phyloP scores from a whole-genome alignment of 2,113 vertebrate species.

The Cyphomyrus discorhynchus region DNA sequence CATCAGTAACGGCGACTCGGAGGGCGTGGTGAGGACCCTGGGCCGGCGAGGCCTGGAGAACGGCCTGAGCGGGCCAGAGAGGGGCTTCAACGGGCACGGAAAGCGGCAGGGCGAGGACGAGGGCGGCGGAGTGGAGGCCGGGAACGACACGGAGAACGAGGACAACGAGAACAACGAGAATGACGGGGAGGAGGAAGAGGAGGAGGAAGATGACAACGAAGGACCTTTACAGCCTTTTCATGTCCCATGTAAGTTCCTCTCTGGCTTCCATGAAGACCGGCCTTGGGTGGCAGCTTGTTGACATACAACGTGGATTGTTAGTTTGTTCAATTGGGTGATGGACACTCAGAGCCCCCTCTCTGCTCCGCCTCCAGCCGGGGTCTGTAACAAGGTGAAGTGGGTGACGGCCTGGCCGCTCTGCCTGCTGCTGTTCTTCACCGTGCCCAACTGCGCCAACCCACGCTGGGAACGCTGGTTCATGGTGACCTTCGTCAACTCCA shows the following conservation, averaged over 20 bases:
- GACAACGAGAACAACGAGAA: conserved; percentile 79
- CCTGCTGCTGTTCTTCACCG: conserved; percentile 81
- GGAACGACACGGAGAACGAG: conserved; percentile 72
- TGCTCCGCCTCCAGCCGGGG: conserved; percentile 58
- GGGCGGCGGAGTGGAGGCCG: conserved; percentile 53
- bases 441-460: conserved; percentile 83
- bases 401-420: conserved; percentile 78
- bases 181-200: conserved; percentile 69
- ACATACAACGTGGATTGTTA: neutral
- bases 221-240: conserved; percentile 81
- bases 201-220: conserved; percentile 58
- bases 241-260: conserved; percentile 60
- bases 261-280: neutral
- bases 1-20: conserved; percentile 75
- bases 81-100: conserved; percentile 53
- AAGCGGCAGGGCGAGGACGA: conserved; percentile 51
- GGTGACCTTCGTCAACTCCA: conserved; percentile 81
- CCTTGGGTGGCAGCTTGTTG: neutral
- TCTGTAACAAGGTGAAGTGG: conserved; percentile 75
- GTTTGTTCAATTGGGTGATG: too few relatives aligned
- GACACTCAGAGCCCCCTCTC: neutral
- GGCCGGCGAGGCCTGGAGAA: conserved; percentile 77
- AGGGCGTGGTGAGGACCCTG: conserved; percentile 70
- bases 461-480: conserved; percentile 90
- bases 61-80: conserved; percentile 66